These are phyloP conservation scores for Rallus limicola DNA, from an alignment of 2,113 vertebrate species.

Conservation along the genomic window DNA sequence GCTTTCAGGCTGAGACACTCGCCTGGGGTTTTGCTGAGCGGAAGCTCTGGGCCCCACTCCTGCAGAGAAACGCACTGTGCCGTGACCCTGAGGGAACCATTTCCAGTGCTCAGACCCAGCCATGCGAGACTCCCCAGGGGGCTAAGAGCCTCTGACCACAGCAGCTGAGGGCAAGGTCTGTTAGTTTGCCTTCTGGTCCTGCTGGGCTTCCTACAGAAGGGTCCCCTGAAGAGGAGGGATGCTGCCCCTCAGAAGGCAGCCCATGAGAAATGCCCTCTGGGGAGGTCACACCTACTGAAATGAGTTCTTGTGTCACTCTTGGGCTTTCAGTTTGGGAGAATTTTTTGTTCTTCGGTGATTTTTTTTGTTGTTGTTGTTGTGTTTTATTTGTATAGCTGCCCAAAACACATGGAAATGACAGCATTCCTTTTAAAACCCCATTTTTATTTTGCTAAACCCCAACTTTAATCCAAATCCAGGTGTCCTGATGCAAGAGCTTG, in stretches of 20 bases:
- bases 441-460: not conserved
- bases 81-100: not conserved
- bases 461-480: not conserved
- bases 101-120: not conserved
- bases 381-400: not conserved
- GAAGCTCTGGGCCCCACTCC: not conserved
- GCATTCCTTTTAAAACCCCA: not conserved
- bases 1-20: constrained; percentile 29
- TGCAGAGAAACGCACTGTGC: not conserved
- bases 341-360: not conserved
- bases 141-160: not conserved
- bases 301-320: not conserved
- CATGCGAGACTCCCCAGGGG: not conserved
- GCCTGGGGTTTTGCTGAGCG: not conserved
- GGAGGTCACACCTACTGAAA: not conserved
- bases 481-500: not conserved
- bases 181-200: not conserved
- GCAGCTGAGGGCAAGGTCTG: not conserved
- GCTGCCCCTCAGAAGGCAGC: not conserved
- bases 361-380: not conserved
- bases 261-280: not conserved
- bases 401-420: rapidly evolving
- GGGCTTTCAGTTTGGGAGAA: not conserved
- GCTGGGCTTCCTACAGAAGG: not conserved
- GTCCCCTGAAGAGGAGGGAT: not conserved